Conservation (phyloP, 1,140 invertebrate genomes). For the Drosophila kepulauana region DNA sequence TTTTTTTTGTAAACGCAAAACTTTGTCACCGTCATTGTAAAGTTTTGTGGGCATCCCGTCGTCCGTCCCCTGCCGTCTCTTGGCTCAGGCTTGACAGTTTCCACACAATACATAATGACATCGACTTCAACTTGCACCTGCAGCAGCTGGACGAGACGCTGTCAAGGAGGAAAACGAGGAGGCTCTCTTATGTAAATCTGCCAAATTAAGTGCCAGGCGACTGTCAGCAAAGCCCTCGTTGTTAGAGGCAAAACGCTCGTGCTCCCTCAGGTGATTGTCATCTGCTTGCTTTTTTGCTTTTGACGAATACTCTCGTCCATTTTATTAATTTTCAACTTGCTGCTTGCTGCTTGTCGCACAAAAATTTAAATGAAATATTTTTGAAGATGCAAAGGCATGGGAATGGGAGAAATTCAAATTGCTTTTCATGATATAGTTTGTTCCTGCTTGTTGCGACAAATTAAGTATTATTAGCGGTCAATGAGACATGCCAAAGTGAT, state of each 20-base stretch:
- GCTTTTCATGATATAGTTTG: background rate
- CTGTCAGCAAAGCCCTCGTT: constrained; percentile 37
- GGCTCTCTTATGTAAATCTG: constrained; percentile 75
- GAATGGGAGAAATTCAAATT: background rate
- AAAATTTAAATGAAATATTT: constrained; percentile 76
- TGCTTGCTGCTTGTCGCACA: constrained; percentile 44
- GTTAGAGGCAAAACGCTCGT: constrained; percentile 2
- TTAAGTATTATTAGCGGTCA: background rate
- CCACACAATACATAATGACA: constrained; percentile 41
- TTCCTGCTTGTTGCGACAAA: background rate
- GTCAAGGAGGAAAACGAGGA: background rate
- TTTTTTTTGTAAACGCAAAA: constrained; percentile 63
- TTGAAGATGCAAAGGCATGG: constrained; percentile 19
- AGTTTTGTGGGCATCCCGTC: constrained; percentile 43
- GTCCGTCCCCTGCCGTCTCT: no score
- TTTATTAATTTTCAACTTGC: constrained; percentile 65
- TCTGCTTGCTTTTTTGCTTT: constrained; percentile 35
- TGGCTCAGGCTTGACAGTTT: background rate
- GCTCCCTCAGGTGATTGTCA: constrained; percentile 35
- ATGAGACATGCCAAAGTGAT: background rate
- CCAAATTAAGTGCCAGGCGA: constrained; percentile 77
- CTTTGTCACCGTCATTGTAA: constrained; percentile 70
- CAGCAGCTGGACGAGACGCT: constrained; percentile 29
- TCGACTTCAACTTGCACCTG: constrained; percentile 56
- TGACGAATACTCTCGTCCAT: constrained; percentile 27